Evolutionary conservation across 2,113 vertebrate genomes (phyloP).

Genomic region (Bucco capensis): DNA sequence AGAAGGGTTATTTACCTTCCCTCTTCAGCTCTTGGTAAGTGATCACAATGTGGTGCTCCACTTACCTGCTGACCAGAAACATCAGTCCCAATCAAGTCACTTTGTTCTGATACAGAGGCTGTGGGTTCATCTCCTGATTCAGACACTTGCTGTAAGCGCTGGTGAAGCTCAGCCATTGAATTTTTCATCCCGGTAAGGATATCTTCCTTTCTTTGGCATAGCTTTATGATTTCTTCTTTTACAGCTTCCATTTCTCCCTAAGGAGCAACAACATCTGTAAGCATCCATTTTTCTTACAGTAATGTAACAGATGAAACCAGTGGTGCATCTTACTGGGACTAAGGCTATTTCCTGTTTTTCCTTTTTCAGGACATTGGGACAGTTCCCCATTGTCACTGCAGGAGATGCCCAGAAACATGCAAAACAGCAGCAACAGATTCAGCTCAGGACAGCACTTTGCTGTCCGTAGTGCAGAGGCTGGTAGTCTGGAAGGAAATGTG

Average conservation of each 20-base stretch:
- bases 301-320: background rate
- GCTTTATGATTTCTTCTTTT: slow-evolving; percentile 67
- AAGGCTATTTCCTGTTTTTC: background rate
- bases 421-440: background rate
- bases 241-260: slow-evolving; percentile 67
- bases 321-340: slow-evolving; percentile 28
- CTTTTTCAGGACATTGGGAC: slow-evolving; percentile 4
- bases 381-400: slow-evolving; percentile 41
- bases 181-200: slow-evolving; percentile 59
- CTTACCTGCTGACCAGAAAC: slow-evolving; percentile 63
- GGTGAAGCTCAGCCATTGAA: slow-evolving; percentile 66
- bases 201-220: slow-evolving; percentile 75
- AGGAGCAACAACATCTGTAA: slow-evolving; percentile 15
- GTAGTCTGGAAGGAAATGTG: background rate
- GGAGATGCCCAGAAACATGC: background rate
- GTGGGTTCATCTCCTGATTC: slow-evolving; percentile 39
- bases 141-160: slow-evolving; percentile 47
- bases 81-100: background rate
- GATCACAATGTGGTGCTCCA: background rate
- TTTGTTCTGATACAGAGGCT: background rate
- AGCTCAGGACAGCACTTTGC: background rate
- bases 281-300: background rate
- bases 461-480: background rate
- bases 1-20: background rate
- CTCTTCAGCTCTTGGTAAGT: background rate